Conservation (phyloP, 2,888 invertebrate genomes). For the Chymomyza amoena region DNA sequence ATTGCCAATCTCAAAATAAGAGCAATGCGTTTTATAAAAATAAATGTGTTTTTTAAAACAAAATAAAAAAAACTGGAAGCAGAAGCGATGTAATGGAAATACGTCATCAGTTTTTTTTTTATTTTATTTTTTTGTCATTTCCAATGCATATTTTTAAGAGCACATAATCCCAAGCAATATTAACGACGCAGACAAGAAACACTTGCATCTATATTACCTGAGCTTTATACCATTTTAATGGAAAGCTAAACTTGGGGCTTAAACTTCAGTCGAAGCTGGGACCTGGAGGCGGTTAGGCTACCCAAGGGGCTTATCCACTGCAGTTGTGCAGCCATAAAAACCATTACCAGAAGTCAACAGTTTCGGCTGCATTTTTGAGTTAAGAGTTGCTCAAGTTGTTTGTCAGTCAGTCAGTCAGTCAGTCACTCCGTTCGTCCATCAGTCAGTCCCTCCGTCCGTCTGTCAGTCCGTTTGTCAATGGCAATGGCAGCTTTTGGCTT, state of each 20-base stretch:
- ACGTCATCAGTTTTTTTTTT: too few species aligned
- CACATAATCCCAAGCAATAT: constrained; percentile 4
- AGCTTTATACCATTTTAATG: constrained; percentile 58
- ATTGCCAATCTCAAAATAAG: too few species aligned
- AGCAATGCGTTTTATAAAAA: too few species aligned
- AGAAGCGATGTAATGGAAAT: too few species aligned
- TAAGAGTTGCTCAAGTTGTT: constrained; percentile 32
- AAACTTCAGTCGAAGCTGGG: neutral
- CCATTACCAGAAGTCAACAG: constrained; percentile 36
- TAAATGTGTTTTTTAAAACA: too few species aligned
- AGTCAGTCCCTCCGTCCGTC: constrained; percentile 12
- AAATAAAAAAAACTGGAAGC: too few species aligned
- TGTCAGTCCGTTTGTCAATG: constrained; percentile 36
- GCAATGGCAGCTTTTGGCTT: constrained; percentile 41
- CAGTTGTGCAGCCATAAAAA: constrained; percentile 21
- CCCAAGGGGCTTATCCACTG: constrained; percentile 16
- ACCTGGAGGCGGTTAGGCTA: neutral
- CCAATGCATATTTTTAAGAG: too few species aligned
- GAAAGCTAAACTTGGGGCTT: neutral
- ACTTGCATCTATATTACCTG: constrained; percentile 64
- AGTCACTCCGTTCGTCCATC: neutral
- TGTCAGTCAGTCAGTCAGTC: neutral
- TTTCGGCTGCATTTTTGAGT: constrained; percentile 50
- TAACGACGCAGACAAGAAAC: constrained; percentile 17
- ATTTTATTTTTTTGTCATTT: too few species aligned